Conservation (phyloP, 2,797 vertebrate species). For the Labeo calbasu region DNA sequence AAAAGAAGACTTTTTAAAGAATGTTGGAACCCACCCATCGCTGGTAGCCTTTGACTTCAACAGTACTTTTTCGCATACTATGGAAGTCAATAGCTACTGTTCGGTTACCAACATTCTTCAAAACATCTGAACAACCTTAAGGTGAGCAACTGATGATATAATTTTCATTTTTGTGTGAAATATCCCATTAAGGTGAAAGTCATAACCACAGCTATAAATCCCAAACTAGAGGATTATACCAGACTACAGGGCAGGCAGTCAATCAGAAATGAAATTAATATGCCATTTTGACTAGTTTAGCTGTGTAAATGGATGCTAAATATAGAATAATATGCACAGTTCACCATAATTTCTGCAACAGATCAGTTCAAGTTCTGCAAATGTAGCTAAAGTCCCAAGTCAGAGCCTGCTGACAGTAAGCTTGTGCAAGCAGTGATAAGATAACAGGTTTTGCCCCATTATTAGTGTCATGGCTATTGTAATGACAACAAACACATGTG, state of each 20-base stretch:
- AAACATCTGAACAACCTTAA: no score
- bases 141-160: neutral
- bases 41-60: no score
- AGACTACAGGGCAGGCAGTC: neutral
- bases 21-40: no score
- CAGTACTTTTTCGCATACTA: no score
- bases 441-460: neutral
- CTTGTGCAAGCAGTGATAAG: neutral
- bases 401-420: conserved; percentile 18
- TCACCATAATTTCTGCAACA: neutral
- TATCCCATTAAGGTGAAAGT: neutral
- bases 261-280: neutral
- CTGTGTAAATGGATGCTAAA: neutral
- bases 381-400: neutral
- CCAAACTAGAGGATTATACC: neutral
- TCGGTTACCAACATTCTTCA: no score
- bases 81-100: no score
- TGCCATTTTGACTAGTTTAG: neutral
- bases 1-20: no score
- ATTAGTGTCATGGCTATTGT: neutral
- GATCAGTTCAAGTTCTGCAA: neutral
- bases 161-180: no score
- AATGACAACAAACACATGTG: conserved; percentile 12
- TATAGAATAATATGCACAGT: neutral
- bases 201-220: neutral